Evolutionary conservation across 37 sponge, comb jelly and placozoan genomes (phyloP).

Genomic region (Chondrilla cf. caribensis): DNA sequence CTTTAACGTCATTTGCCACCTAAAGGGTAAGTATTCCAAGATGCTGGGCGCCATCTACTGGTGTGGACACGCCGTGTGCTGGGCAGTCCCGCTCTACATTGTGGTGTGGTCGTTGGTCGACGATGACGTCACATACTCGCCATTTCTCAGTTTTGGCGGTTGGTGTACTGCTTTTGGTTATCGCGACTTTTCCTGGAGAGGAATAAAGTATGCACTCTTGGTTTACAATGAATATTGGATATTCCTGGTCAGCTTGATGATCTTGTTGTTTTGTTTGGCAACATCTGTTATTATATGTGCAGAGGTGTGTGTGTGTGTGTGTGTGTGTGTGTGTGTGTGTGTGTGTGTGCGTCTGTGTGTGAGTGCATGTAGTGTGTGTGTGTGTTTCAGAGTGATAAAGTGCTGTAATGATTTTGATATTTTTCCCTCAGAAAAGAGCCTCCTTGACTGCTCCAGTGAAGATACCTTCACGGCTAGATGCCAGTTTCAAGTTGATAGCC

Average conservation of each 20-base stretch:
- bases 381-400: too few species aligned
- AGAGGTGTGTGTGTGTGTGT: slow-evolving; percentile 3
- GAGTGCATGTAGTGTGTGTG: neutral
- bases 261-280: slow-evolving; percentile 17
- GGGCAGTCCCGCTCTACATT: slow-evolving; percentile 38
- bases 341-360: neutral
- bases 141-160: slow-evolving; percentile 55
- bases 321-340: neutral
- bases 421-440: too few species aligned
- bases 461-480: too few species aligned
- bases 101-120: slow-evolving; percentile 38
- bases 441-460: too few species aligned
- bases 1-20: slow-evolving; percentile 14
- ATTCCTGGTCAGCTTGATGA: neutral
- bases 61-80: slow-evolving; percentile 36
- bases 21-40: neutral
- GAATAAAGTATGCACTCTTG: neutral
- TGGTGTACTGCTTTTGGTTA: slow-evolving; percentile 43
- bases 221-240: neutral
- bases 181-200: neutral
- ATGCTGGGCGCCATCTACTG: neutral
- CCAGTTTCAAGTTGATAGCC: slow-evolving; percentile 54
- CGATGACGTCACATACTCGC: slow-evolving; percentile 46
- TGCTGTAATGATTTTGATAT: too few species aligned
- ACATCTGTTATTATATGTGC: neutral